Conservation (phyloP, 2,888 invertebrate genomes). For the Augochlorella aurata region DNA sequence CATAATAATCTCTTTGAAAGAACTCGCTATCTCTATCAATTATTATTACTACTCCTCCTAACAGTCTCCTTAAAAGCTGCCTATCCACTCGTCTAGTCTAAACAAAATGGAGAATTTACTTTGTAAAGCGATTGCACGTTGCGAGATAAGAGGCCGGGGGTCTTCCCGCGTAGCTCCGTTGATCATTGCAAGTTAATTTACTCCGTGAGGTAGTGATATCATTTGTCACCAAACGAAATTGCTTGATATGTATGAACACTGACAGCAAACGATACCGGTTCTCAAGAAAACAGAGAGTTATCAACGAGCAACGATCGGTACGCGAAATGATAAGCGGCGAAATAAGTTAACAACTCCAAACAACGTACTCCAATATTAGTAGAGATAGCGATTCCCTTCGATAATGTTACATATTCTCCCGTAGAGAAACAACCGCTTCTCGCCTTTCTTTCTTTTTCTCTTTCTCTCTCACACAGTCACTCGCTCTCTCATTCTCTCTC, state of each 20-base stretch:
- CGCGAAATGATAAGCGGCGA: slow-evolving; percentile 12
- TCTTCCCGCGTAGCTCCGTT: neutral
- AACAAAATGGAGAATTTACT: neutral
- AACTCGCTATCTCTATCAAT: slow-evolving; percentile 64
- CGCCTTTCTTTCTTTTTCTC: slow-evolving; percentile 20
- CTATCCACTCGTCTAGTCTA: neutral
- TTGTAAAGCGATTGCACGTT: slow-evolving; percentile 1
- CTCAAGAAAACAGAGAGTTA: slow-evolving; percentile 15
- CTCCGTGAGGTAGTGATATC: slow-evolving; percentile 40
- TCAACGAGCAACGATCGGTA: slow-evolving; percentile 25
- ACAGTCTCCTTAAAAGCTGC: slow-evolving; percentile 12
- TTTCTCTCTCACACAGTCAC: slow-evolving; percentile 28
- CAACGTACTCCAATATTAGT: slow-evolving; percentile 33
- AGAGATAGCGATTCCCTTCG: slow-evolving; percentile 65
- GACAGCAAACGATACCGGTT: slow-evolving; percentile 3
- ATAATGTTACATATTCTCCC: slow-evolving; percentile 47
- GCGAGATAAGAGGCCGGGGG: neutral
- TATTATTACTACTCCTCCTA: slow-evolving; percentile 15
- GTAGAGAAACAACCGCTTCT: slow-evolving; percentile 47
- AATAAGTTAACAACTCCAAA: slow-evolving; percentile 40
- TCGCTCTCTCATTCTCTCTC: neutral
- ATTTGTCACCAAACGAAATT: slow-evolving; percentile 24
- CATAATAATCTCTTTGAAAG: slow-evolving; percentile 66
- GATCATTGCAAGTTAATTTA: neutral
- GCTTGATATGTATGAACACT: slow-evolving; percentile 46